These are phyloP conservation scores for Pocillopora verrucosa DNA, from an alignment of 64 coral and sea anemone genomes.

Conservation along the genomic window DNA sequence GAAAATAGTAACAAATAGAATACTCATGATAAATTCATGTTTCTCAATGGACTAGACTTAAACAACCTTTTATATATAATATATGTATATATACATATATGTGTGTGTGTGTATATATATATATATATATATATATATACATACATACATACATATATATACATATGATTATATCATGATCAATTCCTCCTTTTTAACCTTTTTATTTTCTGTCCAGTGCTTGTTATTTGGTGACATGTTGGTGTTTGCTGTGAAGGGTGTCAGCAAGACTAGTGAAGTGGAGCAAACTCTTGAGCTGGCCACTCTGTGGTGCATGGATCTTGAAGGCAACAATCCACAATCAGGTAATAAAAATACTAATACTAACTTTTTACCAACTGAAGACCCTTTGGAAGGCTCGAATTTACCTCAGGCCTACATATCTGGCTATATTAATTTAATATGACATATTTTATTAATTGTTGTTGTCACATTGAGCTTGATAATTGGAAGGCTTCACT, in stretches of 20 bases:
- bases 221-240: constrained; percentile 86
- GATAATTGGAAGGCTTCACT: too few relatives aligned
- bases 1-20: too few relatives aligned
- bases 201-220: constrained; percentile 46
- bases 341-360: constrained; percentile 39
- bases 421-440: neutral
- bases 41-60: too few relatives aligned
- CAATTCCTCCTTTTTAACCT: neutral
- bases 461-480: too few relatives aligned
- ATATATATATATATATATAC: too few relatives aligned
- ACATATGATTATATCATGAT: too few relatives aligned
- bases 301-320: constrained; percentile 83
- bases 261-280: constrained; percentile 66
- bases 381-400: neutral
- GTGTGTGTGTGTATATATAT: too few relatives aligned
- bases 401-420: neutral
- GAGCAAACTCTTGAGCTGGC: constrained; percentile 77
- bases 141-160: too few relatives aligned
- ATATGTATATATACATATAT: too few relatives aligned
- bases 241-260: constrained; percentile 84
- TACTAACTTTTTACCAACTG: too few relatives aligned
- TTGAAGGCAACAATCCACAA: constrained; percentile 90
- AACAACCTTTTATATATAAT: too few relatives aligned
- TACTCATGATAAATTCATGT: too few relatives aligned
- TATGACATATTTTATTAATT: neutral